A percentile compares a stretch with the other conserved stretches of the same genome.
Conservation (phyloP, 2,797 vertebrate species). For the Telmatherina bonti region DNA sequence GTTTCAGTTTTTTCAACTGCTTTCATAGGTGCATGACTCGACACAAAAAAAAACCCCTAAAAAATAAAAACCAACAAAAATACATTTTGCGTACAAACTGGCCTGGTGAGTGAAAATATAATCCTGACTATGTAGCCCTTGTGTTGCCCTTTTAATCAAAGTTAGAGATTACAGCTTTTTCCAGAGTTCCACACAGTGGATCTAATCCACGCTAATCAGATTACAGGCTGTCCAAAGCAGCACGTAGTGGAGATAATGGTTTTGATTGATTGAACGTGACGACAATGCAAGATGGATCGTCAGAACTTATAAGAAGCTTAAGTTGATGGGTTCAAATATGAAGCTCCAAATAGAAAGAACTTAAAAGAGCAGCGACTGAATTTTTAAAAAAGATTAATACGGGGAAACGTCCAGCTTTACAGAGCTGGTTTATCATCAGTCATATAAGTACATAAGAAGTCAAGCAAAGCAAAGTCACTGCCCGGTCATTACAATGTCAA, state of each 20-base stretch:
- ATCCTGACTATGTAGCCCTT: conserved; percentile 27
- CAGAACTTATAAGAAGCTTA: conserved; percentile 65
- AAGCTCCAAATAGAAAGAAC: conserved; percentile 25
- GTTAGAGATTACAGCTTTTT: conserved; percentile 48
- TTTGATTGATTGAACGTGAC: conserved; percentile 66
- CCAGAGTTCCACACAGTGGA: conserved; percentile 37
- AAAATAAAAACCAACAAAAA: no score
- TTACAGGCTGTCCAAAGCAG: conserved; percentile 53
- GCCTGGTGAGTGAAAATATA: conserved; percentile 20
- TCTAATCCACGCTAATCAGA: conserved; percentile 72
- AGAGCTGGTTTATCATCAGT: conserved; percentile 28
- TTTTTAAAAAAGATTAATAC: neutral
- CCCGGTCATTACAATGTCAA: conserved; percentile 39
- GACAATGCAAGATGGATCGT: conserved; percentile 39
- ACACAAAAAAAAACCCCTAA: no score
- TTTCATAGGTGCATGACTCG: no score
- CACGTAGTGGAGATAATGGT: conserved; percentile 31
- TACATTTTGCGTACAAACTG: neutral
- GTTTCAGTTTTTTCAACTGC: no score
- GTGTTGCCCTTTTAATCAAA: conserved; percentile 52
- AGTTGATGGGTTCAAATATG: conserved; percentile 38
- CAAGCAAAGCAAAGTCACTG: conserved; percentile 41
- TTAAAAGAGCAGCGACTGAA: conserved; percentile 19
- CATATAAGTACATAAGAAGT: conserved; percentile 26
- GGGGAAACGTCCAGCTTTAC: neutral